Evolutionary conservation across 2,113 vertebrate species (phyloP).

Genomic region (Apus apus): DNA sequence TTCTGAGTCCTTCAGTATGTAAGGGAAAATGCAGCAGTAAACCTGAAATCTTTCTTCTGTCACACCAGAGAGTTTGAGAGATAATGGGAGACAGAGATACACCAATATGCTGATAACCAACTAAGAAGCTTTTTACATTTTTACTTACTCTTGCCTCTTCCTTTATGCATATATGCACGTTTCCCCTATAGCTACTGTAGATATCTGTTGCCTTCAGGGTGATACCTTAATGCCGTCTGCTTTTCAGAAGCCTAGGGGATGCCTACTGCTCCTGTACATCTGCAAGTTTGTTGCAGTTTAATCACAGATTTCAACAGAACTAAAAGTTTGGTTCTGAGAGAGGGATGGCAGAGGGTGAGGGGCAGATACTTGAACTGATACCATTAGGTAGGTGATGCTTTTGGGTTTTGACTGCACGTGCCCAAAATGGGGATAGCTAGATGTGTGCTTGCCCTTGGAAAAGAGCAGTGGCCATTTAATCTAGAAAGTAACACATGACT

Average conservation of each 20-base stretch:
- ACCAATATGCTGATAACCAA: neutral
- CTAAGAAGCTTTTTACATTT: neutral
- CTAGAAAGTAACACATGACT: neutral
- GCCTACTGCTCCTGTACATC: fast-evolving
- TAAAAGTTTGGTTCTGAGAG: neutral
- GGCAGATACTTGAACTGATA: too few relatives aligned
- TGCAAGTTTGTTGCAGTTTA: neutral
- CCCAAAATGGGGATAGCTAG: neutral
- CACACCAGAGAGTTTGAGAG: neutral
- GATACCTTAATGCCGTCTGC: neutral
- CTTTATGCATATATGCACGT: neutral
- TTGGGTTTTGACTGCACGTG: neutral
- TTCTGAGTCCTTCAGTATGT: neutral
- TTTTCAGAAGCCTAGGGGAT: neutral
- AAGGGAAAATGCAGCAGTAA: neutral
- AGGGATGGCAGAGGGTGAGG: neutral
- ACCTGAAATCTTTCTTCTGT: neutral
- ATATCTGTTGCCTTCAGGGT: neutral
- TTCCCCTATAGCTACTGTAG: neutral
- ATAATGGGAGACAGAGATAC: neutral
- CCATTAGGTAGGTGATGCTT: neutral
- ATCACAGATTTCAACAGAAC: neutral
- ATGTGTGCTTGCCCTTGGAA: neutral
- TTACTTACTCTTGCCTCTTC: neutral
- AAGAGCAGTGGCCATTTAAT: neutral